A percentile compares a stretch with the other conserved stretches of the same genome.
Conservation (phyloP, 2,113 vertebrate genomes). For the Leiothrix lutea region DNA sequence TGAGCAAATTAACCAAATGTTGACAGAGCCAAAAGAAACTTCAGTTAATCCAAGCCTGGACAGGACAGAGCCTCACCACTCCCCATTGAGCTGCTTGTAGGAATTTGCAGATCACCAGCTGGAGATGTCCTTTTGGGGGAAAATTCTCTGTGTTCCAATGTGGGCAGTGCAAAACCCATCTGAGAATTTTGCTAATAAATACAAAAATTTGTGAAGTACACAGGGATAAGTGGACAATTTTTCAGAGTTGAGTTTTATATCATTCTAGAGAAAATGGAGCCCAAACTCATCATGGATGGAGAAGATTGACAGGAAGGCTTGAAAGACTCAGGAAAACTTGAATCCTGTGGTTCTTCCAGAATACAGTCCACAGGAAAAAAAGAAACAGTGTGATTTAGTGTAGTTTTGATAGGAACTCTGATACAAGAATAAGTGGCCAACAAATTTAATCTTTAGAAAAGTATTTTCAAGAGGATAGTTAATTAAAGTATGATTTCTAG, state of each 20-base stretch:
- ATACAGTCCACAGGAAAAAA: background rate
- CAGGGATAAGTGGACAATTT: background rate
- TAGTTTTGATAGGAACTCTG: background rate
- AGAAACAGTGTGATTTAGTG: background rate
- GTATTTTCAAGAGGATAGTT: background rate
- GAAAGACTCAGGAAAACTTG: background rate
- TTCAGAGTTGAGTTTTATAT: background rate
- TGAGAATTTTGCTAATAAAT: background rate
- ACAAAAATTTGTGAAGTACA: background rate
- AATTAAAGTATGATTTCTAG: background rate
- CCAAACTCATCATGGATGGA: background rate
- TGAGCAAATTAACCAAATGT: background rate
- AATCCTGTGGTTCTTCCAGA: background rate
- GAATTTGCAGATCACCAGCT: background rate
- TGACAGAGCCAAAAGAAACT: background rate
- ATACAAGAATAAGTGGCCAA: background rate
- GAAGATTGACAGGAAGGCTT: background rate
- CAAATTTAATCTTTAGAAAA: background rate
- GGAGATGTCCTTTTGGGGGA: background rate
- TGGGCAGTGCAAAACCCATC: accelerated
- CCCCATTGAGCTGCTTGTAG: accelerated
- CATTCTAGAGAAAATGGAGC: background rate
- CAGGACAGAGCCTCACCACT: background rate
- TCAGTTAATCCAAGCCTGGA: background rate
- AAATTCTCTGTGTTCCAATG: background rate